These are phyloP conservation scores for Sinhomidia bicolor DNA, from an alignment of 2,888 invertebrate species.

Conservation along the genomic window DNA sequence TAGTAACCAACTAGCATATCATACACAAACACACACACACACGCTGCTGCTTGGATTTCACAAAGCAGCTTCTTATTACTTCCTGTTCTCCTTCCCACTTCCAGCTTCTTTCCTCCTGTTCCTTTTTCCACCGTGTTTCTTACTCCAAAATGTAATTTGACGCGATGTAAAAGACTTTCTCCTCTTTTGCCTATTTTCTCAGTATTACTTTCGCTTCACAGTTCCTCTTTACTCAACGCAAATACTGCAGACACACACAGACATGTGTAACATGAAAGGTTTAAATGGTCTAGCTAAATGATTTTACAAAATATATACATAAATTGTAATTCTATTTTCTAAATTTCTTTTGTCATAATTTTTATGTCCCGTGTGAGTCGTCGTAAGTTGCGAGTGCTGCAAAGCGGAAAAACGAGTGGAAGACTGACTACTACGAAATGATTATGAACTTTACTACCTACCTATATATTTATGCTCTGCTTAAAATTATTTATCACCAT, in stretches of 20 bases:
- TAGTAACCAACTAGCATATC: not conserved
- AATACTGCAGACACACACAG: not conserved
- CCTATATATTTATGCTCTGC: too few relatives aligned
- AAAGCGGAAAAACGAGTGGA: not conserved
- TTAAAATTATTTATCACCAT: not conserved
- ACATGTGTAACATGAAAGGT: slow-evolving; percentile 10
- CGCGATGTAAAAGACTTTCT: not conserved
- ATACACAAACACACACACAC: not conserved
- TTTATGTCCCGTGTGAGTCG: not conserved
- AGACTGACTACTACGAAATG: not conserved
- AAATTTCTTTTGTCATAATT: too few relatives aligned
- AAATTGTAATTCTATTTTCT: not conserved
- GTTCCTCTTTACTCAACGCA: not conserved
- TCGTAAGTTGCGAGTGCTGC: not conserved
- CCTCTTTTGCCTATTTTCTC: not conserved
- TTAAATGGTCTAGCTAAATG: not conserved
- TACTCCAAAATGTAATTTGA: slow-evolving; percentile 29
- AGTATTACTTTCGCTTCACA: not conserved
- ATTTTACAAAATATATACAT: not conserved
- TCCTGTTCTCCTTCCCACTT: slow-evolving; percentile 31
- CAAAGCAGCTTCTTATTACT: slow-evolving; percentile 36
- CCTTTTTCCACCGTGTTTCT: slow-evolving; percentile 2
- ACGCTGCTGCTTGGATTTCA: not conserved
- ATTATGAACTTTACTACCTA: too few relatives aligned
- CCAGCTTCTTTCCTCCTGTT: not conserved